Base-by-base conservation (phyloP, 2,888 invertebrate genomes). In the Cheilosia pagana region DNA sequence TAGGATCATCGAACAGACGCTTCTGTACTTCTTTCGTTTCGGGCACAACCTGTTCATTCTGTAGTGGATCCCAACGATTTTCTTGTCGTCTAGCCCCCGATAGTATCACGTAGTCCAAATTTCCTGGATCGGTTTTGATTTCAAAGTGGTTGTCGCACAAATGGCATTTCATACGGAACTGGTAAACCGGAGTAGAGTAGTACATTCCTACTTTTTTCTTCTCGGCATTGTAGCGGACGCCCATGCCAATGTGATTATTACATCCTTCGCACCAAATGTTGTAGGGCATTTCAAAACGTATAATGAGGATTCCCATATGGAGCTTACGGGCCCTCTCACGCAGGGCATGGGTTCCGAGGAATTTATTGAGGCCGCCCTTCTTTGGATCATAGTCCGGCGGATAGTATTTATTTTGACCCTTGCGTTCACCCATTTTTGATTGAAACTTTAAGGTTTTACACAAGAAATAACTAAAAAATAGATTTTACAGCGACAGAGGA, bases 241-340 rank as follows among this genome's bases (percentile, higher is more conserved):
- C 99, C 99, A 99, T 99, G 35, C 99, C 99, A 74, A 99, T 98
- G 90, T 99, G 99, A 92, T 98, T 99, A 86, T 96, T 96, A 91
- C 99, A 99, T 68, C 99, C 99, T 45, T 98, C 97, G 88, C 99
- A 99, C 99, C 99, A 99, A 88, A 99, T 99, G 92, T 99, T 99
- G 90, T 98, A 99, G 0, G 99, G 99, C 99, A 99, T 98, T 93
- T 99, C 99, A 93, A 99, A 99, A 57, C 99, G 95, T 35, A 92
- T 92, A 48, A 92, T 91, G 35, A 92, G 94, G 88, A 99, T 99
- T 12, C 99, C 99, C 93, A 97, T 93, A 89, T 97, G 96, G 3
- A 99, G 94, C 91, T 99, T 99, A n/a, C 96, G 93, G 23, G 99
- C 99, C 86, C 99, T 93, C 92, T 99, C 99, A 35, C 99, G 94